A percentile compares a stretch with the other conserved stretches of the same genome.
phyloP scores from a whole-genome alignment of 2,797 vertebrate genomes.

The Aldrovandia affinis region DNA sequence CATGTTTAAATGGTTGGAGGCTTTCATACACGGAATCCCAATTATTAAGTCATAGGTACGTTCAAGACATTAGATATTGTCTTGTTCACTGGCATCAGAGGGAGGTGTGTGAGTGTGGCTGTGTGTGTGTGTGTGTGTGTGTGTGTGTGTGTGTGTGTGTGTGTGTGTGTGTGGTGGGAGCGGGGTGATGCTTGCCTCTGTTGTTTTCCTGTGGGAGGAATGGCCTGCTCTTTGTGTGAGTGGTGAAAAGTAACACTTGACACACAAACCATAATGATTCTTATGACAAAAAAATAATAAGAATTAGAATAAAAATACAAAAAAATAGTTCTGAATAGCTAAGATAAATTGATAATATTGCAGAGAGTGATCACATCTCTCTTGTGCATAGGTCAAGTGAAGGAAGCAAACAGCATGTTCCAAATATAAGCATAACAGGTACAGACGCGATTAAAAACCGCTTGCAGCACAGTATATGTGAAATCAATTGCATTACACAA shows the following conservation, averaged over 20 bases:
- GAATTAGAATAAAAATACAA: not conserved
- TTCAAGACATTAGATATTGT: not conserved
- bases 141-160: not conserved
- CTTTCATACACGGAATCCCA: not conserved
- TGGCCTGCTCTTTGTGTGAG: not conserved
- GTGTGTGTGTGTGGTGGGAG: not conserved
- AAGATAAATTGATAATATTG: not conserved
- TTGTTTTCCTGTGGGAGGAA: not conserved
- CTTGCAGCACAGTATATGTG: not conserved
- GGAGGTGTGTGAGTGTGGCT: too few species aligned
- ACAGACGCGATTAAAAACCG: not conserved
- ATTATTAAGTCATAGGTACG: not conserved
- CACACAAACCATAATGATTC: not conserved
- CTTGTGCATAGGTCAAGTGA: constrained; percentile 4
- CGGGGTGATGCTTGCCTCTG: not conserved
- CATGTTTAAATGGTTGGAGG: not conserved
- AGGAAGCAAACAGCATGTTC: not conserved
- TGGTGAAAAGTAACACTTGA: not conserved
- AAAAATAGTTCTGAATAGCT: not conserved
- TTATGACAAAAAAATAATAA: not conserved
- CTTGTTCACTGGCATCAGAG: not conserved
- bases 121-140: not conserved
- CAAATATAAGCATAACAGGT: not conserved
- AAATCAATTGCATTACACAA: constrained; percentile 11
- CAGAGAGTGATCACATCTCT: not conserved